Conservation (phyloP, 2,113 vertebrate genomes). For the Urocolius indicus region DNA sequence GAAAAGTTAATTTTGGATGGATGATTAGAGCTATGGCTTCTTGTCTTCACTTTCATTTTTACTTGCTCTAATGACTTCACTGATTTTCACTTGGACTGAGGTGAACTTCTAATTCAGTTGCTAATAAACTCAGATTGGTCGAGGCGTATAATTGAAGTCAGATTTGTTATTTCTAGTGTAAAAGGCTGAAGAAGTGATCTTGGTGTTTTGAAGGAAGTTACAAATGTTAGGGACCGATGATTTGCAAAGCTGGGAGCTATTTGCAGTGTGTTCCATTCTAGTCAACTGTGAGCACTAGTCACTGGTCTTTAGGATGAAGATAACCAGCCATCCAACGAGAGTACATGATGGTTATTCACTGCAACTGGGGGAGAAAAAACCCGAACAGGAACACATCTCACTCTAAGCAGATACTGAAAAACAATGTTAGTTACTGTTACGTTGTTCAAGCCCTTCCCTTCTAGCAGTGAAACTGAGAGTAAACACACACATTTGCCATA, state of each 20-base stretch:
- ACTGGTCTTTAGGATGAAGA: background rate
- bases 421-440: background rate
- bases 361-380: rapidly evolving
- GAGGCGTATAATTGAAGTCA: background rate
- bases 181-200: background rate
- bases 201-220: background rate
- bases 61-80: background rate
- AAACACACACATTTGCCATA: background rate
- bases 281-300: background rate
- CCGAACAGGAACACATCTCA: background rate
- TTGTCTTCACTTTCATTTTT: conserved; percentile 2
- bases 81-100: background rate
- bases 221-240: background rate
- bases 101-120: background rate
- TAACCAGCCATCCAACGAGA: background rate
- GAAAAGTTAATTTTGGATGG: background rate
- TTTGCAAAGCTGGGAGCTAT: background rate
- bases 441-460: background rate
- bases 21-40: background rate
- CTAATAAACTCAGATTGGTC: background rate
- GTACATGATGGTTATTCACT: background rate
- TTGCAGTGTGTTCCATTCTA: background rate
- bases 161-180: background rate
- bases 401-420: background rate
- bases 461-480: background rate